Conservation (phyloP, 2,888 invertebrate species). For the Sinodicranocentrus sp. region DNA sequence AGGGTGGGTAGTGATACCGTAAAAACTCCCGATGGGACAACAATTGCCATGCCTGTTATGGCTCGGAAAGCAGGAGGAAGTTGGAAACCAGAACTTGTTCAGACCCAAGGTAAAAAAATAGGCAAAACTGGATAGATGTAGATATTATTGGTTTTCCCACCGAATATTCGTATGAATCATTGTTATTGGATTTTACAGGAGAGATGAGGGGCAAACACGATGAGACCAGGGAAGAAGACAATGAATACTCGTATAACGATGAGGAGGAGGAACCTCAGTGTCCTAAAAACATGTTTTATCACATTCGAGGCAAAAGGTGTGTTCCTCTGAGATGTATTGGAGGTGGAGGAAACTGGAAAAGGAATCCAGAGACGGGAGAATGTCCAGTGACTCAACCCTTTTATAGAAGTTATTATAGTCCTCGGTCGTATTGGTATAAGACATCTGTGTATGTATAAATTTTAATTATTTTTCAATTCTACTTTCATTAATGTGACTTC, state of each 20-base stretch:
- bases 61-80: slow-evolving; percentile 52
- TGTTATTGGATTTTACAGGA: too few relatives aligned
- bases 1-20: too few relatives aligned
- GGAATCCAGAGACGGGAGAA: slow-evolving; percentile 46
- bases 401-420: too few relatives aligned
- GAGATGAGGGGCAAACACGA: neutral
- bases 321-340: slow-evolving; percentile 50
- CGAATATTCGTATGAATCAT: too few relatives aligned
- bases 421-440: too few relatives aligned
- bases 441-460: too few relatives aligned
- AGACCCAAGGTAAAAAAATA: neutral
- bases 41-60: slow-evolving; percentile 18
- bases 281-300: slow-evolving; percentile 35
- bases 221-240: neutral
- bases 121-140: too few relatives aligned
- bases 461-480: too few relatives aligned
- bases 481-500: too few relatives aligned
- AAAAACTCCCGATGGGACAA: too few relatives aligned
- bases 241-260: slow-evolving; percentile 40
- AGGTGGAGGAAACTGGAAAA: slow-evolving; percentile 33
- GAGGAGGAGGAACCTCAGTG: slow-evolving; percentile 52
- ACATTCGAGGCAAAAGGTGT: slow-evolving; percentile 49
- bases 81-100: slow-evolving; percentile 34
- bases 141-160: too few relatives aligned
- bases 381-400: too few relatives aligned